Evolutionary conservation across 2,113 vertebrate species (phyloP), one percentile per base, ranked within the genome.

Genomic region (Morone saxatilis): DNA sequence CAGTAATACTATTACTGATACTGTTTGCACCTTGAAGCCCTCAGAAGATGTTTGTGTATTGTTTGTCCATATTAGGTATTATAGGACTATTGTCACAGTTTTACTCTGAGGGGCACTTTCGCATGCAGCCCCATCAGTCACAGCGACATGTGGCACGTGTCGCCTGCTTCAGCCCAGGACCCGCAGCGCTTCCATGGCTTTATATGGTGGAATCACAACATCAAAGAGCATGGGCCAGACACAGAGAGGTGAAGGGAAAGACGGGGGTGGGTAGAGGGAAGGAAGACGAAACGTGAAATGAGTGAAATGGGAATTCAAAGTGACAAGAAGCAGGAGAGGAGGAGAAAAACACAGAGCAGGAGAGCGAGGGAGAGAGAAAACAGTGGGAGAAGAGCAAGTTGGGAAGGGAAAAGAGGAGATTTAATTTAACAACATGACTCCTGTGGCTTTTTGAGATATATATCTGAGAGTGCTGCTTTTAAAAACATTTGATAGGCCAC

Each of bases 191-290:
- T 75, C 22, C 81, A 61, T 70, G 43, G 66, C 85, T 86, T 89
- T 87, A 85, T 91, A 87, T 81, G 85, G 80, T 43, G 70, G 77
- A 71, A 59, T 72, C 65, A 47, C 56, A 54, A 71, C 68, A 68
- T 83, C 69, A 76, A 76, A 70, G 76, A 10, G 67, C 0, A 0
- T 4, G 22, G 74, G 69, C 38, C 80, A 71, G 51, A 66, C 31
- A 19, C 50, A 14, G 51, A 60, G 65, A 73, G 60, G 68, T 53
- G 54, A 36, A 50, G 31, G 48, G 71, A 31, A 61, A 25, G 60
- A 57, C 4, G 59, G 12, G 36, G 41, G 25, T 17, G 45, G 3
- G 13, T 25, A 20, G 36, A 0, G 6, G 48, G 31, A 13, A 36
- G 22, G 60, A 54, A 78, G 76, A 75, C n/a, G 6, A 74, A 43